Percentiles rank a stretch among this genome's conserved stretches.
Evolutionary conservation across 2,888 invertebrate species (phyloP).

Genomic region (Rhingia campestris): DNA sequence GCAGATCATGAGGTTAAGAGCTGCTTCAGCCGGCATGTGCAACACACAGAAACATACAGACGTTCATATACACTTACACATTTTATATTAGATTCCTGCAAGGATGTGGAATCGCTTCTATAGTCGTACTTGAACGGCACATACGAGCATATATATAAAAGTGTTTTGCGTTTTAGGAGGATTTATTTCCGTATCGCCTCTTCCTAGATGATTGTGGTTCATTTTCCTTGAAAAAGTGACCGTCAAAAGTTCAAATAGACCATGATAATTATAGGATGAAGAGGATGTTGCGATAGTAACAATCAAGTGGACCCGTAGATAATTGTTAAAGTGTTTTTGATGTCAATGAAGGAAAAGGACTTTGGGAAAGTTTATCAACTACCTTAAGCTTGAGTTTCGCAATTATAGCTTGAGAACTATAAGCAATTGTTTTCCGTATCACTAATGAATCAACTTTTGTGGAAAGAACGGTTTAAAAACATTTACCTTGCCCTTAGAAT

Average conservation of each 20-base stretch:
- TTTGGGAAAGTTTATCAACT: background rate
- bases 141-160: background rate
- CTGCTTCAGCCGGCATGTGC: slow-evolving; percentile 13
- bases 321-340: slow-evolving; percentile 10
- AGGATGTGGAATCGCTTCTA: slow-evolving; percentile 33
- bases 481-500: background rate
- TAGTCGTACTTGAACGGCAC: slow-evolving; percentile 19
- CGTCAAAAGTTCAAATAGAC: background rate
- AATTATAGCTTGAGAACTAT: slow-evolving; percentile 1
- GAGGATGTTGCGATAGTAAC: too few relatives aligned
- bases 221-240: background rate
- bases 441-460: background rate
- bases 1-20: slow-evolving; percentile 67
- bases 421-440: slow-evolving; percentile 15
- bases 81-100: slow-evolving; percentile 20
- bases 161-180: background rate
- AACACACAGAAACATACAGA: slow-evolving; percentile 17
- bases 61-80: background rate
- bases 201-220: background rate
- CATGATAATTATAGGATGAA: background rate
- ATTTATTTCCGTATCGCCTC: background rate
- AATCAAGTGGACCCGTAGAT: slow-evolving; percentile 4
- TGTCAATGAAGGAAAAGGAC: background rate
- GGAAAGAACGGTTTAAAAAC: background rate
- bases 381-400: background rate